Evolutionary conservation across 2,888 invertebrate genomes (phyloP), one percentile per base, ranked within the genome.

Genomic region (Globia sparganii): DNA sequence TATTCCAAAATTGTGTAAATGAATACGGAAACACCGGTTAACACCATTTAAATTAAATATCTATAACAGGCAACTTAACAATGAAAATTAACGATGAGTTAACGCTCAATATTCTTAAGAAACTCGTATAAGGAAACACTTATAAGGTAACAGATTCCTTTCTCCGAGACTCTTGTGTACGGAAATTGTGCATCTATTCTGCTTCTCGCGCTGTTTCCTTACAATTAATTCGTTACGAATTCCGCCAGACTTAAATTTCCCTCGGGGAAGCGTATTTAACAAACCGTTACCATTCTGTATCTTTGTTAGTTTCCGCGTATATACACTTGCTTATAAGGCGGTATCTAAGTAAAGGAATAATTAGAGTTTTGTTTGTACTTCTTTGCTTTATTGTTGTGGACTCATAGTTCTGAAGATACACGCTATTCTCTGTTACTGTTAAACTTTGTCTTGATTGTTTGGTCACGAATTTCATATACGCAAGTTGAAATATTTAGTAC

Each of bases 151-250:
- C 67, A n/a, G 43, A 77, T 81, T 76, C 67, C 69, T 46, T 71
- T 81, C 28, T 37, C 64, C 34, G 18, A 72, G 21, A 46, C 72
- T 69, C 75, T 80, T 69, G 70, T 80, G 62, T 79, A 67, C 77
- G 80, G 83, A 79, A 87, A 84, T 80, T 81, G 75, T 83, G 77
- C 84, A 86, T 86, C 80, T 77, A 81, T 79, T 75, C 68, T 64
- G 67, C 69, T 37, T 53, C 66, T 73, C 72, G 46, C 75, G 46
- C 75, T 69, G 81, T 86, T 84, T 83, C 78, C 76, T 77, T 64
- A 73, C 77, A 85, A 87, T 88, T 88, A 88, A 88, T 88, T 88
- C 80, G 86, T 85, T 85, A 80, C 74, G 75, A 78, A 80, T 78
- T 62, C 79, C 58, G 68, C 49, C 72, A 56, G 81, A 77, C 83